Percentiles rank a stretch among this genome's conserved stretches.
phyloP scores from a whole-genome alignment of 30 jellyfish, hydroid and myxozoan genomes.

The Hydractinia echinata region DNA sequence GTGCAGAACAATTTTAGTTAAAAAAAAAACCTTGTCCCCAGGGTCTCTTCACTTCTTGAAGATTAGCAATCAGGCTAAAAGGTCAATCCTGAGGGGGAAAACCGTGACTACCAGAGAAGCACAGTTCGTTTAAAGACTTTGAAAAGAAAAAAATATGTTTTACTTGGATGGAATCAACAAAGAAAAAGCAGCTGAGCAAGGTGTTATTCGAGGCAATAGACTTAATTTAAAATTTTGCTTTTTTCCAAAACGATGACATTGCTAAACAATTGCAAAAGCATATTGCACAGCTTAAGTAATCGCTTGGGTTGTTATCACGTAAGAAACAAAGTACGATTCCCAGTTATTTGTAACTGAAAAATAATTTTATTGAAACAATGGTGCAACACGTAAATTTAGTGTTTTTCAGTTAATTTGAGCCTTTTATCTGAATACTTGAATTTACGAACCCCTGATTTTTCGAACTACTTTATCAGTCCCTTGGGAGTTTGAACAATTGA shows the following conservation, averaged over 20 bases:
- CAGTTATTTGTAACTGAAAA: not conserved
- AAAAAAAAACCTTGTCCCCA: no score
- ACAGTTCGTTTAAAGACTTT: no score
- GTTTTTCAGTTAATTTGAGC: not conserved
- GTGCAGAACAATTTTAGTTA: no score
- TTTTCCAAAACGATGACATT: constrained; percentile 10
- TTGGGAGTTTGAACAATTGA: not conserved
- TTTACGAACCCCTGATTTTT: not conserved
- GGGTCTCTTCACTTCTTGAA: no score
- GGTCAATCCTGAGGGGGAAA: no score
- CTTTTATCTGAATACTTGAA: constrained; percentile 1
- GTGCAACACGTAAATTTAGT: constrained; percentile 5
- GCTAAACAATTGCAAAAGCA: constrained; percentile 10
- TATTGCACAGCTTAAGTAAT: not conserved
- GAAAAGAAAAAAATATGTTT: no score
- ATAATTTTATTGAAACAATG: not conserved
- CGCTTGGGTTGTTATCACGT: not conserved
- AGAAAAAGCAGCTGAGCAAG: no score
- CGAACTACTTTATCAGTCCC: not conserved
- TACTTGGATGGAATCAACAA: no score
- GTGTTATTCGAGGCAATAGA: not conserved
- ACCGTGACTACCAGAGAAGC: no score
- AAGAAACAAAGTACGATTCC: constrained; percentile 3
- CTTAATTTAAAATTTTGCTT: not conserved
- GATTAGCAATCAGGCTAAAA: no score